Base-by-base conservation (phyloP, 1,140 invertebrate species). In the Ooceraea biroi region DNA sequence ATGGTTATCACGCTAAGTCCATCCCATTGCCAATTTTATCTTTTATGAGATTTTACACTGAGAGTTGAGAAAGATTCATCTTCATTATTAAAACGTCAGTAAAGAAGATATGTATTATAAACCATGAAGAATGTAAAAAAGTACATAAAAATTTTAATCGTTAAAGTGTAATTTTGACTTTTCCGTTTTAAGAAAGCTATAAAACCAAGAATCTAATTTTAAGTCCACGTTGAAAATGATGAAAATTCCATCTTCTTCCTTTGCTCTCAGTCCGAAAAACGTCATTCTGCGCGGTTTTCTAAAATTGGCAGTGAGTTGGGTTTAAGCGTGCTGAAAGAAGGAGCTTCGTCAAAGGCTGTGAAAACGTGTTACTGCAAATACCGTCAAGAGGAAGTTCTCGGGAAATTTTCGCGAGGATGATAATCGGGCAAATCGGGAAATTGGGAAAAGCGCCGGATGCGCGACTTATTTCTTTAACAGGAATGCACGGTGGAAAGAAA, bases 401-500 rank as follows among this genome's bases (percentile, higher is more conserved):
- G 19, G 30, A 78, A 57, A 69, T 80, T 71, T 71, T 80, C 65
- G 65, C 65, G 17, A 58, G 48, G 55, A 58, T 57, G 65, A 41
- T 69, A 69, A 80, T 80, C 76, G 65, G 68, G 50, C 50, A 55
- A 78, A 36, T n/a, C 76, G 36, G 12, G 14, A 78, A 69, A 48
- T 27, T 17, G 63, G 17, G 25, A 44, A 19, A 57, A 41, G 36
- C 50, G 44, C 69, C 36, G 41, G 22, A 25, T 27, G 25, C 46
- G 44, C 65, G 76, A 69, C 69, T 80, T 69, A 69, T 57, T 80
- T 48, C 44, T 19, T 80, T 50, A 80, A 58, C 17, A 46, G 25
- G 36, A 71, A 80, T 80, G 52, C 25, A 19, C 50, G 19, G 2
- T 17, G 12, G 63, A 19, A 22, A 63, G 27, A 68, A 78, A 50